Percentiles rank a stretch among this genome's conserved stretches.
Conservation (phyloP, 1,140 invertebrate genomes). For the Cydia fagiglandana region DNA sequence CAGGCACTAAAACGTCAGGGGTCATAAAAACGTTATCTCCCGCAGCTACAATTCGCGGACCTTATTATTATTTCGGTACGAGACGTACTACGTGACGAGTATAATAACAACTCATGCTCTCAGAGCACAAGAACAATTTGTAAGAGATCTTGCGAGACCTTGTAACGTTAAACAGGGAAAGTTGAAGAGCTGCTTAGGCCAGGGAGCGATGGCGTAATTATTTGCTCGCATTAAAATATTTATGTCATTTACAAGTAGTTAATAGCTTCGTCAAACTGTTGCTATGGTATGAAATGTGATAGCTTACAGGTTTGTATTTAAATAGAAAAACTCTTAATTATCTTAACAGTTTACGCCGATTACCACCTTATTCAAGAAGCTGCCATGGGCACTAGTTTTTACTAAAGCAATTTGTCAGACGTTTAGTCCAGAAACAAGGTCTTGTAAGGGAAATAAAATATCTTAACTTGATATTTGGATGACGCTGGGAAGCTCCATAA, state of each 20-base stretch:
- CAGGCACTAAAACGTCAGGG: constrained; percentile 27
- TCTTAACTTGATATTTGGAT: too few species aligned
- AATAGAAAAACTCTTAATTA: too few species aligned
- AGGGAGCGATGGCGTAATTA: background rate
- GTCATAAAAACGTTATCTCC: constrained; percentile 27
- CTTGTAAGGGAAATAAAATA: too few species aligned
- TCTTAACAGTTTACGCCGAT: background rate
- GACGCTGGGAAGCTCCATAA: too few species aligned
- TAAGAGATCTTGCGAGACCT: constrained; percentile 18
- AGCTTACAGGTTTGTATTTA: background rate
- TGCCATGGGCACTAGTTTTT: too few species aligned
- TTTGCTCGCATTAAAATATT: background rate
- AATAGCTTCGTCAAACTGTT: background rate
- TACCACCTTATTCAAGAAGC: background rate
- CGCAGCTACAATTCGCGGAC: constrained; percentile 35
- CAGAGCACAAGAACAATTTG: constrained; percentile 25
- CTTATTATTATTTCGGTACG: constrained; percentile 43
- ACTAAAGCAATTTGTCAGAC: too few species aligned
- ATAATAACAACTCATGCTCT: constrained; percentile 36
- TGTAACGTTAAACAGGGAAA: constrained; percentile 22
- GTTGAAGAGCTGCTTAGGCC: background rate
- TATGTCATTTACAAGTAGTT: background rate
- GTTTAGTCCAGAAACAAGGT: too few species aligned
- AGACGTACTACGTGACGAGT: constrained; percentile 43
- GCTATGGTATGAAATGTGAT: background rate